A percentile compares a stretch with the other conserved stretches of the same genome.
Conservation (phyloP, 2,888 invertebrate species). For the Zygothrica quintamaculata region DNA sequence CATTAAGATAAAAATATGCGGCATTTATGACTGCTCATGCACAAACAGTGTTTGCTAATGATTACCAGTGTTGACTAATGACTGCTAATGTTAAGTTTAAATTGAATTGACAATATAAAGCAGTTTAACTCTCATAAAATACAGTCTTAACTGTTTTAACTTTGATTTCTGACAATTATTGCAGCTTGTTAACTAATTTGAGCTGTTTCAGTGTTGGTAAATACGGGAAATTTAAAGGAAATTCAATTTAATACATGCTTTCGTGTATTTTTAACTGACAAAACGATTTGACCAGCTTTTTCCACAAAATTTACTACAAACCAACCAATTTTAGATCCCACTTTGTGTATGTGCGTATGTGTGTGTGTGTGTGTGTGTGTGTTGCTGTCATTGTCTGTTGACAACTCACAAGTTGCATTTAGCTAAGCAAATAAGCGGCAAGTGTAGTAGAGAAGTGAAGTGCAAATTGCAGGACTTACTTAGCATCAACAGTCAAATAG, state of each 20-base stretch:
- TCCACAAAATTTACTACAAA: neutral
- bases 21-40: no score
- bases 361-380: constrained; percentile 11
- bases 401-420: constrained; percentile 79
- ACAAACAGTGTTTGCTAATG: no score
- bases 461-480: constrained; percentile 59
- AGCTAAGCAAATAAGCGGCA: constrained; percentile 72
- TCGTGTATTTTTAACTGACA: constrained; percentile 5
- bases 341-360: constrained; percentile 8
- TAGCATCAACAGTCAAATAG: constrained; percentile 19
- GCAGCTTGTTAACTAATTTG: constrained; percentile 11
- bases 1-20: no score
- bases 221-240: constrained; percentile 16
- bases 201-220: constrained; percentile 33
- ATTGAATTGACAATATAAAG: no score
- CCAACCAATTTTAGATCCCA: neutral
- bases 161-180: neutral
- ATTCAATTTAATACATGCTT: neutral
- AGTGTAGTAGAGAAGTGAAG: constrained; percentile 12
- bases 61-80: no score
- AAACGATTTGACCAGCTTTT: constrained; percentile 17
- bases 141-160: no score
- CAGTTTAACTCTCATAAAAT: no score
- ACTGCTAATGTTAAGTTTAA: no score
- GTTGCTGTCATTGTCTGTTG: constrained; percentile 58